Base-by-base conservation (phyloP, 2,888 invertebrate genomes). In the Ariolimax columbianus region DNA sequence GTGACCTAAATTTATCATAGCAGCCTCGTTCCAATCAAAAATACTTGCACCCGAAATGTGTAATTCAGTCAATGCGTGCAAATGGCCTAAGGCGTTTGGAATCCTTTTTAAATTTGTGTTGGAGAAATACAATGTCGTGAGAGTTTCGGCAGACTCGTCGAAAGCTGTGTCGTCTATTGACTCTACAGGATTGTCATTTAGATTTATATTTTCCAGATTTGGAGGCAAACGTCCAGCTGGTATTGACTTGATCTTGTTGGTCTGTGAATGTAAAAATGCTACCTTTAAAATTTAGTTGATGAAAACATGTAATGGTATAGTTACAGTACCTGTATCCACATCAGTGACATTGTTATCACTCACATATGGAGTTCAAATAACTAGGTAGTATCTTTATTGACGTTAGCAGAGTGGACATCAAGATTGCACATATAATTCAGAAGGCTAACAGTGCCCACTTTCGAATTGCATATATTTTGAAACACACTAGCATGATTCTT, bases 11-110 rank as follows among this genome's bases (percentile, higher is more conserved):
- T 43, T 14, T n/a, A 19, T 43, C 33, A 68, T 33, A 3, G 26
- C 70, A 7, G 19, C n/a, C 1, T n/a, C 68, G 47, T 80, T 80
- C 80, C 80, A 80, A 40, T 80, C 51, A 11, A 3, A 38, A 14
- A 73, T 73, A 30, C 43, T 73, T 0, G 26, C 17, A 11, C n/a
- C 43, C 0, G 6, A 11, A 14, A 73, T 43, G 40, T 26, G 2
- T 0, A 73, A 40, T 1, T 40, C 9, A 0, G 17, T 26, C 11
- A 80, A 23, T 17, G 4, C 17, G 7, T 17, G 9, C 0, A 80
- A 2, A 23, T 0, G 9, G 0, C 43, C n/a, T 11, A 80, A 51
- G 3, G 80, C 68, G 47, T 80, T 47, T 33, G 80, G 80, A 7
- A 80, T 30, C 47, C 63, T 33, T 4, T 68, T 68, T 17, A 80